phyloP scores from a whole-genome alignment of 1,140 invertebrate genomes.

The Telenomus remus region DNA sequence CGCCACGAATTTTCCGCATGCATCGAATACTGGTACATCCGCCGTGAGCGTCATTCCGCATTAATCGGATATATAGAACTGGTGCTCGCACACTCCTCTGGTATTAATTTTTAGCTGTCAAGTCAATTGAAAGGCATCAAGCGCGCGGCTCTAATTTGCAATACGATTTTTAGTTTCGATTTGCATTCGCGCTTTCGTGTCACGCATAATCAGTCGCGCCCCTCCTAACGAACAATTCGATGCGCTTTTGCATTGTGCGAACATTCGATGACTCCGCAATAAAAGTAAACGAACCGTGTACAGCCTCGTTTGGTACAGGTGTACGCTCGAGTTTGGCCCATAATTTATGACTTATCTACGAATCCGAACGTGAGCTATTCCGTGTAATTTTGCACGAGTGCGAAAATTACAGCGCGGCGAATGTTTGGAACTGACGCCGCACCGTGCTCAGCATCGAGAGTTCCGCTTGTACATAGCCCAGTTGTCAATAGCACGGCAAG shows the following conservation, averaged over 20 bases:
- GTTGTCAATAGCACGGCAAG: conserved; percentile 73
- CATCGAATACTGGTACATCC: conserved; percentile 58
- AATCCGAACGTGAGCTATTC: conserved; percentile 44
- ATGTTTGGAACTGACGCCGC: conserved; percentile 66
- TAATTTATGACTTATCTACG: conserved; percentile 68
- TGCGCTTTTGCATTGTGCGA: not conserved
- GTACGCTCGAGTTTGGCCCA: conserved; percentile 45
- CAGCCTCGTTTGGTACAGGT: conserved; percentile 21
- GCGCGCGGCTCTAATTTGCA: conserved; percentile 30
- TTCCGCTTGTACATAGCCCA: conserved; percentile 62
- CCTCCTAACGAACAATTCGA: too few relatives aligned
- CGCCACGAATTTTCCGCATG: conserved; percentile 62
- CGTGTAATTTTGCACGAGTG: conserved; percentile 65
- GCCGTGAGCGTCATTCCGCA: conserved; percentile 56
- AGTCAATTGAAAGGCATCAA: conserved; percentile 42
- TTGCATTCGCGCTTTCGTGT: conserved; percentile 8
- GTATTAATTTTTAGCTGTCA: conserved; percentile 59
- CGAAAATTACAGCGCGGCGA: conserved; percentile 66
- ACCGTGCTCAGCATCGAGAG: conserved; percentile 61
- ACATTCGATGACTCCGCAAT: not conserved
- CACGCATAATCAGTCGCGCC: conserved; percentile 4
- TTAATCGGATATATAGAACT: conserved; percentile 52
- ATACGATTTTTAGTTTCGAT: conserved; percentile 32
- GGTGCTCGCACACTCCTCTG: conserved; percentile 29
- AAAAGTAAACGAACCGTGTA: conserved; percentile 1